These are phyloP conservation scores for Coreoperca whiteheadi DNA, from an alignment of 2,113 vertebrate species.

Conservation along the genomic window DNA sequence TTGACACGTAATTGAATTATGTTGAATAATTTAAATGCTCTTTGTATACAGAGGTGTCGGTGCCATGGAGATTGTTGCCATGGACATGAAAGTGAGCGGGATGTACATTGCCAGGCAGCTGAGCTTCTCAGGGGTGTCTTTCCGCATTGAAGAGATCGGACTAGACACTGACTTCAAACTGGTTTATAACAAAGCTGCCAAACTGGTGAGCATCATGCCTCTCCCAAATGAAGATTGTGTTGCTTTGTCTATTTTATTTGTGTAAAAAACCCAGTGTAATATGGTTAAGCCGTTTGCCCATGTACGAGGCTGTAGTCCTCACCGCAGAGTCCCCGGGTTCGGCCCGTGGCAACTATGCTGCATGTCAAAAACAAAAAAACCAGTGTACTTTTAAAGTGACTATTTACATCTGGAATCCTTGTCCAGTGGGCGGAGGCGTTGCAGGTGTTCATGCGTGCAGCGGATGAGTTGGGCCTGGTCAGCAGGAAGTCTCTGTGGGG, in stretches of 20 bases:
- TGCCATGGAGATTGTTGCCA: slow-evolving; percentile 99
- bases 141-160: slow-evolving; percentile 95
- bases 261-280: accelerated
- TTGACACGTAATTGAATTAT: slow-evolving; percentile 20
- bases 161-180: slow-evolving; percentile 90
- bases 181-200: slow-evolving; percentile 96
- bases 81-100: slow-evolving; percentile 99
- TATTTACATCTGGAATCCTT: slow-evolving; percentile 21
- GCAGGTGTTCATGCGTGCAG: slow-evolving; percentile 91
- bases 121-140: slow-evolving; percentile 97
- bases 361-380: no score
- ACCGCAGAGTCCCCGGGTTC: no score
- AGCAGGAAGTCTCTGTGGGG: slow-evolving; percentile 97
- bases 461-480: slow-evolving; percentile 91
- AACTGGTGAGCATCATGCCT: slow-evolving; percentile 86
- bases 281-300: no score
- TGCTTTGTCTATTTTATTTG: background rate
- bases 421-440: slow-evolving; percentile 95
- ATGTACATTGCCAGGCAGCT: slow-evolving; percentile 99
- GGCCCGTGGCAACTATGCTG: no score
- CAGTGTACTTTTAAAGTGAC: background rate
- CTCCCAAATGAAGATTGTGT: background rate
- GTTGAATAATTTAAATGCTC: slow-evolving; percentile 39
- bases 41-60: slow-evolving; percentile 90
- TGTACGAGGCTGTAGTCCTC: no score